Evolutionary conservation across 2,113 vertebrate species (phyloP), one percentile per base, ranked within the genome.

Genomic region (Motacilla tschutschensis): DNA sequence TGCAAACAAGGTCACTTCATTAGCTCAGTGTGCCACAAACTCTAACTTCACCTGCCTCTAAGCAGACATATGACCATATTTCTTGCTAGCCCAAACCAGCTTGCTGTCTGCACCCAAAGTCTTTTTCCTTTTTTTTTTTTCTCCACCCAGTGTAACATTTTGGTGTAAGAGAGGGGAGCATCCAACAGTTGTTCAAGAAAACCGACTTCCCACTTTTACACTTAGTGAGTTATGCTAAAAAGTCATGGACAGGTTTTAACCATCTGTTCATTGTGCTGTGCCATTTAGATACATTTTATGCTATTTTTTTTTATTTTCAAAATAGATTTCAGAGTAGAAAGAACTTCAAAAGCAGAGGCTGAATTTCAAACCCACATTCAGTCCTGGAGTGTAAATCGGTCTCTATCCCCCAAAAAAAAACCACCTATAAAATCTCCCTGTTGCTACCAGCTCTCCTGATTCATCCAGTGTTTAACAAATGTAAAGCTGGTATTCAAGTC

Each of bases 401-500:
- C 36, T 67, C 53, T 5, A 40, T 54, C 6, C 19, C 47, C 17
- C 5, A 85, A 24, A 51, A 19, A 31, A 41, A 41, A 41, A 41
- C 7, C 6, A 7, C 26, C 62, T 24, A 64, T 80, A 78, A 78
- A 19, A 54, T 65, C 12, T 73, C 19, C 17, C 48, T 31, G 3
- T 57, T 2, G 0, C 51, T 86, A 66, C 74, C 53, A 91, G 79
- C 29, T 87, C 17, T 73, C 33, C 36, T 74, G 44, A 71, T 84
- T 87, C 67, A 85, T 77, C 79, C 60, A 82, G 50, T 1, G 0
- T 64, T 86, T 77, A 53, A 67, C 41, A 57, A 88, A 92, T 1
- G 76, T 82, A 88, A 90, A 90, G 57, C 72, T 87, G 44, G 36
- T 88, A 63, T 92, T 93, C 7, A 9, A 90, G 67, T 88, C 72